Percentiles rank a stretch among this genome's conserved stretches.
These are phyloP conservation scores for Acromyrmex charruanus DNA, from an alignment of 1,140 invertebrate genomes.

Conservation along the genomic window DNA sequence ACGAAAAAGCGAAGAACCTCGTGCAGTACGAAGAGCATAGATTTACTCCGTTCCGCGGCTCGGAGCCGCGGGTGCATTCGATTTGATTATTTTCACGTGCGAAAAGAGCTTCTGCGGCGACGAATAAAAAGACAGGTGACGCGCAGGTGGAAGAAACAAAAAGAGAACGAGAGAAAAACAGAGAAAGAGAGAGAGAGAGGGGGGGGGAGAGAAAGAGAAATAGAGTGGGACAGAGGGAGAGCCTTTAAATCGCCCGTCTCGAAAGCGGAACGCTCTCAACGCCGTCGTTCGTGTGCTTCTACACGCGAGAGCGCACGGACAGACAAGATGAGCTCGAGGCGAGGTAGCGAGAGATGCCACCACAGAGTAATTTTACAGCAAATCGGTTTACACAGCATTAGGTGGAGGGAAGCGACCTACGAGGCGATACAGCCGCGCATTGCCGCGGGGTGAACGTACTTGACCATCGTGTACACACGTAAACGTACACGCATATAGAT, in stretches of 20 bases:
- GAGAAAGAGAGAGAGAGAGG: too few relatives aligned
- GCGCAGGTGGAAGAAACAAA: constrained; percentile 58
- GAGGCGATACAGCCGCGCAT: constrained; percentile 66
- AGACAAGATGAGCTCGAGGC: constrained; percentile 68
- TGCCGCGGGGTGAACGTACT: constrained; percentile 72
- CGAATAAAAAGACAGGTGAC: constrained; percentile 33
- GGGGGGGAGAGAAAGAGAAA: constrained; percentile 15
- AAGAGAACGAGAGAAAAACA: background rate
- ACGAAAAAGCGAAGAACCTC: too few relatives aligned
- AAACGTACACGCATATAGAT: background rate
- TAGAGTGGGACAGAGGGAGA: background rate
- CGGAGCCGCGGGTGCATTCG: constrained; percentile 38
- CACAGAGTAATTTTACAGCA: constrained; percentile 76
- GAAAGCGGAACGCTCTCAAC: constrained; percentile 56
- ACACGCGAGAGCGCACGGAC: constrained; percentile 64
- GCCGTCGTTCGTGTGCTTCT: constrained; percentile 49
- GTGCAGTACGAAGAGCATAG: background rate
- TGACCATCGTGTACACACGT: constrained; percentile 30
- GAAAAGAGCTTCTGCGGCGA: constrained; percentile 44
- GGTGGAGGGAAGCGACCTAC: constrained; percentile 52
- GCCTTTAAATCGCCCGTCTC: constrained; percentile 56
- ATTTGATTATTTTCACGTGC: constrained; percentile 64
- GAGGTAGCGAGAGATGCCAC: constrained; percentile 74
- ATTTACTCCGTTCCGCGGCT: constrained; percentile 20
- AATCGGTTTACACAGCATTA: constrained; percentile 76